Conservation (phyloP, 1,140 invertebrate genomes). For the Hyphantria cunea region DNA sequence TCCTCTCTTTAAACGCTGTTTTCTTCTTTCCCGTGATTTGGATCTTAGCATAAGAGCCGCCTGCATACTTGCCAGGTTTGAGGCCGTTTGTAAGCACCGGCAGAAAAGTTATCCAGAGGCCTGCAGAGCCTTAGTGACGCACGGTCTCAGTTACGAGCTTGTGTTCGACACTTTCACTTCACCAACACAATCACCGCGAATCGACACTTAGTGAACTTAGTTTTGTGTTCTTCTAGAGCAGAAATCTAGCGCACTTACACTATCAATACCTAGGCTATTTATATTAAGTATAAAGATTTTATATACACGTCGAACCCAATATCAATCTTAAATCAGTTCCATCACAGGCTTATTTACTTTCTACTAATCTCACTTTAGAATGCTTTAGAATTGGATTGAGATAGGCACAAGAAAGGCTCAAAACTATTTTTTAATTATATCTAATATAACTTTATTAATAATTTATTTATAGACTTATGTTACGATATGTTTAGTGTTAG, state of each 20-base stretch:
- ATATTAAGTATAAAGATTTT: conserved; percentile 25
- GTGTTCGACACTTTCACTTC: conserved; percentile 18
- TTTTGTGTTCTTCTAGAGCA: conserved; percentile 33
- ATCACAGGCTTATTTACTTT: conserved; percentile 68
- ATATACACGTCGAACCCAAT: conserved; percentile 47
- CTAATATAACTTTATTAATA: conserved; percentile 45
- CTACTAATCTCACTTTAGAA: conserved; percentile 58
- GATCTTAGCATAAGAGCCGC: conserved; percentile 94
- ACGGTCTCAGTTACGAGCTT: conserved; percentile 14
- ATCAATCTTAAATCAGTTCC: conserved; percentile 57
- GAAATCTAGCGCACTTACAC: conserved; percentile 54
- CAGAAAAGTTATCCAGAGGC: conserved; percentile 41
- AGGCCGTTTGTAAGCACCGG: conserved; percentile 47
- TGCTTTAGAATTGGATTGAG: conserved; percentile 68
- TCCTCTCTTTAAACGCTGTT: conserved; percentile 88
- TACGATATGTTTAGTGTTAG: conserved; percentile 75
- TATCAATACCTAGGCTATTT: conserved; percentile 30
- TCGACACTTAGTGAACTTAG: conserved; percentile 4
- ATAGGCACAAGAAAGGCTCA: conserved; percentile 78
- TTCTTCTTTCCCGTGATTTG: conserved; percentile 89
- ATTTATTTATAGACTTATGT: conserved; percentile 55
- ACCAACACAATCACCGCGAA: conserved; percentile 6
- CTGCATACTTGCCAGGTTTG: conserved; percentile 90
- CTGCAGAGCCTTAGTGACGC: conserved; percentile 5
- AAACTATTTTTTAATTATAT: conserved; percentile 60